Evolutionary conservation across 2,888 invertebrate genomes (phyloP), one percentile per base, ranked within the genome.

Genomic region (Leptopilina myrica): DNA sequence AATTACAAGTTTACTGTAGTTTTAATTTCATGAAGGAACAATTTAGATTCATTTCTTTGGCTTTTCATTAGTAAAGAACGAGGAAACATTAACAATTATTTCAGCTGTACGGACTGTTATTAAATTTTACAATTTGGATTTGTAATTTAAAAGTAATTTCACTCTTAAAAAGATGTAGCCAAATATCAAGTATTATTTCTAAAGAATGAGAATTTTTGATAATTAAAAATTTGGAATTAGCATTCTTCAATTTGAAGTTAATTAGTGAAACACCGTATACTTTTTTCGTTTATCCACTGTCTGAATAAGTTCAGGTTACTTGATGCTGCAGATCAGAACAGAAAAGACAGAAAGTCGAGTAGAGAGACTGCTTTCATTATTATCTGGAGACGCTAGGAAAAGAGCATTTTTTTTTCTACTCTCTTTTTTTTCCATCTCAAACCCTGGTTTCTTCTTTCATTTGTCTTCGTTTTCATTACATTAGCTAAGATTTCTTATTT

Each of bases 301-400:
- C 15, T 43, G 9, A 66, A 43, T 2, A 66, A 66, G n/a, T 66
- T 66, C 46, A 66, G 66, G 66, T 43, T 66, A 46, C 43, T 43
- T 66, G 40, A 66, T 66, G 43, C 66, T n/a, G 43, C n/a, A 66
- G 15, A 66, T 66, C 66, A 66, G 66, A 15, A 40, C 15, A 66
- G 46, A 66, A 15, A 46, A 66, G 66, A 43, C 66, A 66, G 64
- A 64, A 64, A 33, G 66, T 66, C 66, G 66, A 43, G 43, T 7
- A 43, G n/a, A 66, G 66, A 59, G 66, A 66, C 66, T 46, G 66
- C 46, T 66, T 46, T 66, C 66, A 66, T 66, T 66, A 66, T 46
- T 15, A 66, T 66, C 46, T 43, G 46, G 15, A 66, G 65, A 66
- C 43, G 46, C 66, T 46, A 43, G 66, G 66, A 66, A 66, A 43